Evolutionary conservation across 1,140 invertebrate species (phyloP).

Genomic region (Drosophila paulistorum): DNA sequence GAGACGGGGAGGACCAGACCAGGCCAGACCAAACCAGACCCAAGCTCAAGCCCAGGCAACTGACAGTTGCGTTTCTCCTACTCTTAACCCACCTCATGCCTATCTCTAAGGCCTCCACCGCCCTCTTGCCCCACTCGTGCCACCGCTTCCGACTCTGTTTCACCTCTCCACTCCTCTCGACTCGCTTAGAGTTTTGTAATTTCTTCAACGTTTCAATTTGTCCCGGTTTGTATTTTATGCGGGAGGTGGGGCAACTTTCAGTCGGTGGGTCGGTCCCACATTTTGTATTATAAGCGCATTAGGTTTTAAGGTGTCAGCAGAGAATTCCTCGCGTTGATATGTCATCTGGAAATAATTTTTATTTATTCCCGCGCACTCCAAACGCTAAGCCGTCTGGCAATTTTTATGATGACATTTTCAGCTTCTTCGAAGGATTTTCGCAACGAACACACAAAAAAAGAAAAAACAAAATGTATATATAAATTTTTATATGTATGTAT

Average conservation of each 20-base stretch:
- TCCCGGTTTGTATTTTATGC: conserved; percentile 58
- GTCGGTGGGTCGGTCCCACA: conserved; percentile 37
- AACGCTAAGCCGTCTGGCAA: conserved; percentile 77
- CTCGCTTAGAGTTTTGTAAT: conserved; percentile 58
- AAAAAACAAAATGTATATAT: conserved; percentile 48
- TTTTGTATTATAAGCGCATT: conserved; percentile 81
- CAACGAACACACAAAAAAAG: conserved; percentile 25
- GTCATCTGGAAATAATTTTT: conserved; percentile 81
- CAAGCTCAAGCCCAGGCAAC: conserved; percentile 48
- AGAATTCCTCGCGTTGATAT: conserved; percentile 71
- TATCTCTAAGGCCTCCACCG: not conserved
- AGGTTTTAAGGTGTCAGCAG: conserved; percentile 80
- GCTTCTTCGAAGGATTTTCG: conserved; percentile 70
- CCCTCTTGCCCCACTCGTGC: not conserved
- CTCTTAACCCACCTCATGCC: not conserved
- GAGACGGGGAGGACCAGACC: conserved; percentile 53
- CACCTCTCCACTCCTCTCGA: conserved; percentile 14
- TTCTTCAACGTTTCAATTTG: conserved; percentile 75
- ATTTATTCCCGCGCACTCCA: conserved; percentile 59
- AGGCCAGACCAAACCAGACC: conserved; percentile 24
- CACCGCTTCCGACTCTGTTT: conserved; percentile 43
- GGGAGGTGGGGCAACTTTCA: too few species aligned
- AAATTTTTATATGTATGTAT: conserved; percentile 67
- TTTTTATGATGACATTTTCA: conserved; percentile 79
- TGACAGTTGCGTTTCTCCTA: conserved; percentile 61